Conservation (phyloP, 92 coral and sea anemone species). For the Epizoanthus ramosus region DNA sequence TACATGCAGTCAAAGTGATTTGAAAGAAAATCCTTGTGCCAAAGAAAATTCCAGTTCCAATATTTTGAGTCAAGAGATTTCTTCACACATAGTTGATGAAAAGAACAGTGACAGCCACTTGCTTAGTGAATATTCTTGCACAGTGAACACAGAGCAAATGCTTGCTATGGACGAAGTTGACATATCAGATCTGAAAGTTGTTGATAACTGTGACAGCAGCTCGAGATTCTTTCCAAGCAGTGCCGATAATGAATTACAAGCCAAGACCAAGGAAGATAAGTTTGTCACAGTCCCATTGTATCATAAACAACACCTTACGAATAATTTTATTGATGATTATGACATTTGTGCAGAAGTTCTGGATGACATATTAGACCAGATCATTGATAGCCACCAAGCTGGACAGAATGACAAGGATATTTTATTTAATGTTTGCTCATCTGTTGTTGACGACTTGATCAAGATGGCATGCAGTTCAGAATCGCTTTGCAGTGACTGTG, state of each 20-base stretch:
- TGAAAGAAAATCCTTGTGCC: not conserved
- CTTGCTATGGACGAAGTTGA: conserved; percentile 67
- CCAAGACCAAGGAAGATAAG: not conserved
- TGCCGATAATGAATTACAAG: not conserved
- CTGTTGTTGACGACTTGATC: conserved; percentile 21
- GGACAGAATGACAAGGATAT: not conserved
- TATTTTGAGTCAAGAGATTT: not conserved
- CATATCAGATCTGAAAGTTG: conserved; percentile 45
- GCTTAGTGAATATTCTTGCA: not conserved
- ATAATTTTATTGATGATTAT: not conserved
- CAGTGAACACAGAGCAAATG: not conserved
- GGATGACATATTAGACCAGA: not conserved
- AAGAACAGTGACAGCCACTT: not conserved
- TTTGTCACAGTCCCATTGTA: too few relatives aligned
- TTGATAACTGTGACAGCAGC: not conserved
- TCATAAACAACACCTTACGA: not conserved
- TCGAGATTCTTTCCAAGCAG: not conserved
- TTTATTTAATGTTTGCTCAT: not conserved
- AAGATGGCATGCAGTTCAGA: conserved; percentile 24
- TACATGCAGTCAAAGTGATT: too few relatives aligned
- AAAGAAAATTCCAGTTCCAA: not conserved
- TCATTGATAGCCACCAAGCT: not conserved
- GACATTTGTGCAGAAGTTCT: conserved; percentile 12
- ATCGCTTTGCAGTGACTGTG: not conserved
- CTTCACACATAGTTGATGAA: not conserved